Evolutionary conservation across 1,140 invertebrate species (phyloP).

Genomic region (Drosophila chauvacae): DNA sequence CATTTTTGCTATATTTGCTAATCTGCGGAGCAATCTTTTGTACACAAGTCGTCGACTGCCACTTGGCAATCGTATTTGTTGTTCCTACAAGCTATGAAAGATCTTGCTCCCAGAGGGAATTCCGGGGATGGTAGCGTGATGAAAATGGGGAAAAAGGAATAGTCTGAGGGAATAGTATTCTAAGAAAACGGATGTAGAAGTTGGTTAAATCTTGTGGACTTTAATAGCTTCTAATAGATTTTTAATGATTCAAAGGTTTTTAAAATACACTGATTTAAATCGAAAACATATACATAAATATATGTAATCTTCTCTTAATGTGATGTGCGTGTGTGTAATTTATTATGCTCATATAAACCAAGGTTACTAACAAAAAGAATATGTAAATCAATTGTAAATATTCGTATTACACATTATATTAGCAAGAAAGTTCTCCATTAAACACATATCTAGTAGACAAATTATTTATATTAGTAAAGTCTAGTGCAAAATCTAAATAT

Average conservation of each 20-base stretch:
- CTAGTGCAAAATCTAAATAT: not conserved
- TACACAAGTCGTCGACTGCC: slow-evolving; percentile 33
- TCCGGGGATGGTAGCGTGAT: not conserved
- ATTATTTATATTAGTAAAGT: not conserved
- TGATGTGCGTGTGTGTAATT: not conserved
- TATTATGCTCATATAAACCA: not conserved
- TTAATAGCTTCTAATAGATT: not conserved
- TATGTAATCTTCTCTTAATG: not conserved
- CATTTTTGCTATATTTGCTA: slow-evolving; percentile 19
- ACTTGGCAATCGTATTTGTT: not conserved
- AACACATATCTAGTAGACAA: not conserved
- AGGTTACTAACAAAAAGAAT: not conserved
- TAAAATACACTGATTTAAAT: not conserved
- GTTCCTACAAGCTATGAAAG: slow-evolving; percentile 4
- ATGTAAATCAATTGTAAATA: not conserved
- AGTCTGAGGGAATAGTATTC: not conserved
- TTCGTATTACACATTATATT: not conserved
- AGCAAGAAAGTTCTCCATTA: not conserved
- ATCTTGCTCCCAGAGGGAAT: slow-evolving; percentile 1
- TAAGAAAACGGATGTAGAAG: not conserved
- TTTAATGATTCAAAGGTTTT: not conserved
- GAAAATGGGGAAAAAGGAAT: too few species aligned
- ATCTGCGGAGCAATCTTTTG: slow-evolving; percentile 32
- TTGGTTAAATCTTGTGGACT: not conserved
- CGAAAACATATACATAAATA: not conserved